Evolutionary conservation across 1,140 invertebrate species (phyloP), one percentile per base, ranked within the genome.

Genomic region (Temnothorax curvispinosus): DNA sequence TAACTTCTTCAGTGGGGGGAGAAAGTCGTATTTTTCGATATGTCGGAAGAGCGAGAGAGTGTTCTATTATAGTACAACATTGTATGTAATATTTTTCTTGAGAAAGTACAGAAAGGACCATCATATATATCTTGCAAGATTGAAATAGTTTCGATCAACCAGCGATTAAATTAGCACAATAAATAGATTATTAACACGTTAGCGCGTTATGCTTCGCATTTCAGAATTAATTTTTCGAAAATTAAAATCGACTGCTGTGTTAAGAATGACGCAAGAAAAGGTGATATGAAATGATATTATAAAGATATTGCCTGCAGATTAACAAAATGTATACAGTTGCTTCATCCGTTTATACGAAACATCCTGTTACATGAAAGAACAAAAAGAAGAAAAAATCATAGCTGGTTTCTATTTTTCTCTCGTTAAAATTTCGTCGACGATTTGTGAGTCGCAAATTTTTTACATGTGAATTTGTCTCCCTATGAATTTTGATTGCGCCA

Each of bases 1-100:
- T 81, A 54, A 80, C 35, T 81, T 81, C 21, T 71, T 71, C 15
- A 38, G n/a, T 81, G n/a, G 50, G 38, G 38, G 27, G 32, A 65
- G 50, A 80, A 71, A 71, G 21, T 80, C 11, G 27, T 81, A 81
- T 81, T 81, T 81, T 81, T 81, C 64, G 54, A 81, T 56, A 44
- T 9, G 15, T 58, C 38, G 11, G 21, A 56, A 81, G 35, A 54
- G 18, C 4, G 64, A 21, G 11, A 32, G 65, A 67, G 62, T 47
- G 11, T 78, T 78, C n/a, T 65, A 67, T 80, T 21, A 67, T 67
- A 80, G 32, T 67, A 80, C n/a, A 78, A 77, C 27, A 56, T 38
- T 50, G 8, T 41, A 67, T 67, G 44, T 50, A 69, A 38, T 67
- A 67, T 80, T 56, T 38, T 67, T 69, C 44, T 41, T 13, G 35